A percentile compares a stretch with the other conserved stretches of the same genome.
Conservation (phyloP, 2,797 vertebrate genomes). For the Pogoniulus pusillus region DNA sequence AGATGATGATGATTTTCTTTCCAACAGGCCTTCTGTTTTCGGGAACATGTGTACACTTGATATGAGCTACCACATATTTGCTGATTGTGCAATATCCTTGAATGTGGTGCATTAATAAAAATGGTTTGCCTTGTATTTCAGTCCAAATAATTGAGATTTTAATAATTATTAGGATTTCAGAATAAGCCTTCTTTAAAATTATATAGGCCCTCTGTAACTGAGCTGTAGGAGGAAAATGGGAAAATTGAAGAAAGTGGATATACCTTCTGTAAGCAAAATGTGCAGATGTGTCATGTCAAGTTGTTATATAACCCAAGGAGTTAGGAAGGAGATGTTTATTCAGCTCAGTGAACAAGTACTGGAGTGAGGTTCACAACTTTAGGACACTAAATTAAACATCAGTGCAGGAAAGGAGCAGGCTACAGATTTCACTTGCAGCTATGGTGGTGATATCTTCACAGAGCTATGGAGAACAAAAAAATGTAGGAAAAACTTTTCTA, state of each 20-base stretch:
- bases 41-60: background rate
- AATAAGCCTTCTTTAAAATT: background rate
- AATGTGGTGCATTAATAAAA: background rate
- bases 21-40: background rate
- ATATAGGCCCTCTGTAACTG: background rate
- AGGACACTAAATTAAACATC: constrained; percentile 35
- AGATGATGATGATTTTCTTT: background rate
- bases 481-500: background rate
- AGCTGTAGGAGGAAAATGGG: background rate
- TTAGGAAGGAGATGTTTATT: constrained; percentile 6
- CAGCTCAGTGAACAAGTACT: constrained; percentile 8
- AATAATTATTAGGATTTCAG: background rate
- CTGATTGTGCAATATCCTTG: background rate
- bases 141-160: background rate
- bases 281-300: background rate
- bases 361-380: constrained; percentile 5
- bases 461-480: background rate
- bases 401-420: background rate
- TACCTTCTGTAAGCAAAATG: constrained; percentile 4
- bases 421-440: background rate
- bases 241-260: background rate
- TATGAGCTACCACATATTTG: background rate
- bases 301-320: constrained; percentile 18
- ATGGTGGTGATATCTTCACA: background rate
- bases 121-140: background rate